A percentile compares a stretch with the other conserved stretches of the same genome.
Conservation (phyloP, 2,113 vertebrate genomes). For the Planiliza haematocheilus region DNA sequence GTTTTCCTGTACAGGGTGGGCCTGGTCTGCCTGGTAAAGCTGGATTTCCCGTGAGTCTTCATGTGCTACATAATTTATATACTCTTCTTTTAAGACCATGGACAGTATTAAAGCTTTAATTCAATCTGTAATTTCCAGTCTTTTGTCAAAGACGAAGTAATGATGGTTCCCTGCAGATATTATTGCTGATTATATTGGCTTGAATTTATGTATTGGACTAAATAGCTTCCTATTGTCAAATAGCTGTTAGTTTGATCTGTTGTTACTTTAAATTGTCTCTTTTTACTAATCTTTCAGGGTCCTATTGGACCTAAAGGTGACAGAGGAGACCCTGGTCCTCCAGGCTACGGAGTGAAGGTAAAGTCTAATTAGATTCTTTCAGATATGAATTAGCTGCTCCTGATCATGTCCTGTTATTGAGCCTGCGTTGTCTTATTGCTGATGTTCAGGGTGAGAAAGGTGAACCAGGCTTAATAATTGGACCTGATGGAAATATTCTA, state of each 20-base stretch:
- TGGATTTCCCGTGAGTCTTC: constrained; percentile 83
- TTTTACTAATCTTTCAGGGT: constrained; percentile 66
- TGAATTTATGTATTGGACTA: not conserved
- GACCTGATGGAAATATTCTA: constrained; percentile 79
- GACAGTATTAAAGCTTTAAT: no score
- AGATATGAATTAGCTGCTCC: not conserved
- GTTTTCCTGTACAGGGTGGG: constrained; percentile 65
- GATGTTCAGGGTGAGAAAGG: constrained; percentile 83
- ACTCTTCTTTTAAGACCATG: no score
- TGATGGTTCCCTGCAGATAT: not conserved
- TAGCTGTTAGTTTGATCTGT: not conserved
- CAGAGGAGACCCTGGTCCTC: constrained; percentile 71
- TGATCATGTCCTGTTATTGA: not conserved
- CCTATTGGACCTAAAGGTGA: constrained; percentile 84
- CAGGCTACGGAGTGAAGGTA: constrained; percentile 80
- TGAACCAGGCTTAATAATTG: constrained; percentile 78
- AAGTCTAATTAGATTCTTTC: not conserved
- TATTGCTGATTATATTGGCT: not conserved
- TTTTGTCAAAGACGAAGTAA: no score
- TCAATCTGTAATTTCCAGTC: no score
- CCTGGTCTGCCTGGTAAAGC: constrained; percentile 78
- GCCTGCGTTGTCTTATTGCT: not conserved
- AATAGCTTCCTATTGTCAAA: not conserved
- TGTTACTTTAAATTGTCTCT: not conserved
- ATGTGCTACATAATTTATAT: not conserved